Evolutionary conservation across 2,797 vertebrate genomes (phyloP).

Genomic region (Pangasius macronema): DNA sequence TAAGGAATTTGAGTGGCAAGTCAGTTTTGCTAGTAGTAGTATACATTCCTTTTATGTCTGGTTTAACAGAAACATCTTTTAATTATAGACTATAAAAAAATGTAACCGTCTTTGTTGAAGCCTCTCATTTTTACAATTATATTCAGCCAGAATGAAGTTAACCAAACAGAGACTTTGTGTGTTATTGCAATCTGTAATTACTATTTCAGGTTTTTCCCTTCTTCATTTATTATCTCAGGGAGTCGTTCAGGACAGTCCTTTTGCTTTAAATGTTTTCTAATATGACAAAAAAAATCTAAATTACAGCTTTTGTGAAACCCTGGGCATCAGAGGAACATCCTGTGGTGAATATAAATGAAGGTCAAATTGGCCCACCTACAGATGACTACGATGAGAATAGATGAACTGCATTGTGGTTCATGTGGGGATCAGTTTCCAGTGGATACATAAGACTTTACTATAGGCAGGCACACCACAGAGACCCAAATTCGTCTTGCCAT

Average conservation of each 20-base stretch:
- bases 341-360: constrained; percentile 26
- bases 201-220: background rate
- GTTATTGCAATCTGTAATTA: constrained; percentile 1
- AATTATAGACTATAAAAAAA: background rate
- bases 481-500: background rate
- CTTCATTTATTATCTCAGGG: background rate
- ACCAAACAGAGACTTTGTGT: background rate
- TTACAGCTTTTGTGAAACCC: background rate
- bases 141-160: background rate
- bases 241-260: background rate
- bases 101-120: background rate
- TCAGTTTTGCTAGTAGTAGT: background rate
- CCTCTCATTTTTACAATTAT: background rate
- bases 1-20: background rate
- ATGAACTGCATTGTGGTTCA: background rate
- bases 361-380: constrained; percentile 14
- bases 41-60: background rate
- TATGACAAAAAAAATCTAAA: background rate
- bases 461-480: background rate
- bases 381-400: constrained; percentile 14
- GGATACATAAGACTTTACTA: background rate
- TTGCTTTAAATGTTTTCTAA: background rate
- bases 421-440: background rate
- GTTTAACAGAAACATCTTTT: background rate
- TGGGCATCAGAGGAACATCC: background rate